Conservation (phyloP, 2,113 vertebrate species). For the Aptenodytes patagonicus region DNA sequence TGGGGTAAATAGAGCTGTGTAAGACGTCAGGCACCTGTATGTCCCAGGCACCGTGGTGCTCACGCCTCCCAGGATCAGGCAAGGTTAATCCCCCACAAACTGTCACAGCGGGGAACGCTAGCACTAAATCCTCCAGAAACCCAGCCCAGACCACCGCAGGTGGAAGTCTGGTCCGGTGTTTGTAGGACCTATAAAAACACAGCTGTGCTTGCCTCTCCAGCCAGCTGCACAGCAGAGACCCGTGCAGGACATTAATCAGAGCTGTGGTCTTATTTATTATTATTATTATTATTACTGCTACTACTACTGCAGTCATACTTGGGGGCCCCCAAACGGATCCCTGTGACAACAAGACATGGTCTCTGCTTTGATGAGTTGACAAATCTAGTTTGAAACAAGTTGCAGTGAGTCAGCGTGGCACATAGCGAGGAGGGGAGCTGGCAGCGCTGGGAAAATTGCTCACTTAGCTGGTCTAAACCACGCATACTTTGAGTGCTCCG, state of each 20-base stretch:
- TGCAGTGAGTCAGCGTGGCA: background rate
- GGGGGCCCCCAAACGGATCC: background rate
- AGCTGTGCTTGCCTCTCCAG: background rate
- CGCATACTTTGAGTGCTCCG: background rate
- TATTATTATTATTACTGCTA: background rate
- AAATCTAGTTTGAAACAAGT: background rate
- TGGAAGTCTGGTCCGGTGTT: background rate
- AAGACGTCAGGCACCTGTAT: background rate
- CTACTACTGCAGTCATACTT: background rate
- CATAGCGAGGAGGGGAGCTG: fast-evolving
- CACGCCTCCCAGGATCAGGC: background rate
- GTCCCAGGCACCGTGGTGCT: background rate
- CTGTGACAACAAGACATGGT: background rate
- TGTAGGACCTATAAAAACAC: background rate
- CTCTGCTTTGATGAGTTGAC: background rate
- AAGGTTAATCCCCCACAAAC: background rate
- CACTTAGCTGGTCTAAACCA: background rate
- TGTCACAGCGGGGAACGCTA: background rate
- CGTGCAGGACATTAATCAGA: background rate
- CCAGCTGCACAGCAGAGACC: background rate
- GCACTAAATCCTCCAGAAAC: background rate
- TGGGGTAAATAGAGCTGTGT: background rate
- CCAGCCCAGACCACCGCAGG: background rate
- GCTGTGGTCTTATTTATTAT: background rate
- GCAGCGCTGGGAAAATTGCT: background rate